These are phyloP conservation scores for Lottia gigantea DNA, from an alignment of 2,888 invertebrate species.

Conservation along the genomic window DNA sequence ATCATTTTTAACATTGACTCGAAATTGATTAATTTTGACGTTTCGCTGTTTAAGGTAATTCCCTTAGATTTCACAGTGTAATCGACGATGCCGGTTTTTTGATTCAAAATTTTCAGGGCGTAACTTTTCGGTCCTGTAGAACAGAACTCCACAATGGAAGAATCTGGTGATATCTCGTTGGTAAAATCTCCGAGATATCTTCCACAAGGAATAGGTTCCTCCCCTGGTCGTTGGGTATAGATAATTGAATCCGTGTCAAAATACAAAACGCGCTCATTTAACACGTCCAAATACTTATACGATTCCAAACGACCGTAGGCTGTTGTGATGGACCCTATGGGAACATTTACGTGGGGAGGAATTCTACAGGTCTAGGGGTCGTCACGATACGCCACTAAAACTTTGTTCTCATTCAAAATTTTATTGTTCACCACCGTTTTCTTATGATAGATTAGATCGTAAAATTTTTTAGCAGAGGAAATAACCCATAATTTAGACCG, in stretches of 20 bases:
- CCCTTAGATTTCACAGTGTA: constrained; percentile 19
- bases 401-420: background rate
- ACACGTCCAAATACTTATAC: constrained; percentile 52
- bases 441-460: background rate
- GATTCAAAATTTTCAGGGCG: constrained; percentile 16
- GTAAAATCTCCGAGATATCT: constrained; percentile 29
- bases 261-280: constrained; percentile 58
- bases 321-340: constrained; percentile 64
- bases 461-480: background rate
- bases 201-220: constrained; percentile 18
- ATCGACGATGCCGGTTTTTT: constrained; percentile 13
- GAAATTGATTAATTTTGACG: too few relatives aligned
- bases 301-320: constrained; percentile 58
- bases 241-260: constrained; percentile 65
- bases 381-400: background rate
- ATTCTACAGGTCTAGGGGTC: too few relatives aligned
- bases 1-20: too few relatives aligned
- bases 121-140: constrained; percentile 29
- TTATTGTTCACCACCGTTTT: background rate
- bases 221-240: constrained; percentile 33
- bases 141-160: constrained; percentile 43
- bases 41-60: too few relatives aligned
- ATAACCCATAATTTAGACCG: background rate
- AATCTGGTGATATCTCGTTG: constrained; percentile 34
- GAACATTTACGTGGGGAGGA: background rate